Base-by-base conservation (phyloP, 2,888 invertebrate genomes). In the Danaus chrysippus region DNA sequence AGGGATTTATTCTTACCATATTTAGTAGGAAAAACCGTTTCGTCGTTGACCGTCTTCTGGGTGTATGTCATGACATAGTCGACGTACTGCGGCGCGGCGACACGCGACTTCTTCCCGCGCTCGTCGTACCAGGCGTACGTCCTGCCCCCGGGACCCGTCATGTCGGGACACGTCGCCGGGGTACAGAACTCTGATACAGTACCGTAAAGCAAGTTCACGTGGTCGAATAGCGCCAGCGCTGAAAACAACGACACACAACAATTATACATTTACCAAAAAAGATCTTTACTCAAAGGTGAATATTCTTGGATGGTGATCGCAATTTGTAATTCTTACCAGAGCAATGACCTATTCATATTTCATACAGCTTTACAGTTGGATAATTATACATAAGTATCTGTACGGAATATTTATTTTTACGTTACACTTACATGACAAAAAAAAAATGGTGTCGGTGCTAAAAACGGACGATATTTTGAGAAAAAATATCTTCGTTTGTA, bases 41-140 rank as follows among this genome's bases (percentile, higher is more conserved):
- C 99, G 91, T 99, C 98, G 89, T 96, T 96, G 92, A 99, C 96
- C 74, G 97, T 98, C 92, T 97, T 97, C 92, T 99, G 98, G 76
- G 97, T 97, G 92, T 96, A 98, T 70, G 98, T 98, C 97, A 99
- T 99, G 83, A 98, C 98, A 92, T 98, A 98, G 92, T 99, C 99
- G 89, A 99, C 96, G 92, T 99, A 99, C 92, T 99, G 98, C 76
- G 98, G 98, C 76, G 99, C 98, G 72, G 98, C 96, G 79, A 98
- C 96, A 89, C 98, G 96, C 73, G 96, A 96, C 92, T 99, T 99
- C 93, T 99, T 99, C 76, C 99, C 98, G 92, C 98, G 98, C 89
- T 99, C 99, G 92, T 99, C 99, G 92, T 97, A 96, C 99, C 99
- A 99, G 79, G 97, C 94, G 93, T 98, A 99, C 84, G 96, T 95